A percentile compares a stretch with the other conserved stretches of the same genome.
These are phyloP conservation scores for Halcyon badia DNA, from an alignment of 2,797 vertebrate species.

Conservation along the genomic window DNA sequence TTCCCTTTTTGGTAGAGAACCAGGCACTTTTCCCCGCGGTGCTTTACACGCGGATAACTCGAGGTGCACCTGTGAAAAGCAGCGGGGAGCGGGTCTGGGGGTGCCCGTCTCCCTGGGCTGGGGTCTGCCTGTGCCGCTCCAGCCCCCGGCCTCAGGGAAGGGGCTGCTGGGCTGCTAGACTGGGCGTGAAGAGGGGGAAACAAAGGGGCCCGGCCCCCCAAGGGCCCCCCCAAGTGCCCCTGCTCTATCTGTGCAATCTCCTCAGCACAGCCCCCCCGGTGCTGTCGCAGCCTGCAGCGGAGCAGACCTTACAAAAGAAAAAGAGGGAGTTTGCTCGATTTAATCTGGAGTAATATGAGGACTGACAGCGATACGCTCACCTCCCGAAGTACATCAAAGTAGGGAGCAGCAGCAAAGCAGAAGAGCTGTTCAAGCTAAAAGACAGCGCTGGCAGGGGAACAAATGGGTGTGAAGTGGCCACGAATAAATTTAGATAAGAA, in stretches of 20 bases:
- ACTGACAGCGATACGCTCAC: background rate
- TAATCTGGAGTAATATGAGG: fast-evolving
- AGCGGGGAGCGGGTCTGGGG: no score
- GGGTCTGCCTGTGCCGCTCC: background rate
- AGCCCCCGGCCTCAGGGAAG: no score
- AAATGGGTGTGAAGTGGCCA: background rate
- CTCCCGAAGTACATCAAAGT: background rate
- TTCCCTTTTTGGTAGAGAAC: background rate
- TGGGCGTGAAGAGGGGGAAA: no score
- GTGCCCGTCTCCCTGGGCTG: background rate
- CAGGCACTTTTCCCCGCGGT: fast-evolving
- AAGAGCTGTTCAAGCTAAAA: background rate
- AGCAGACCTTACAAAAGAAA: background rate
- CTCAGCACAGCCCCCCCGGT: background rate
- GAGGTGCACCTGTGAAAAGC: background rate
- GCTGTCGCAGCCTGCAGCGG: background rate
- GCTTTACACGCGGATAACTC: background rate
- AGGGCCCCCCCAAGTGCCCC: background rate
- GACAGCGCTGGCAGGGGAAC: background rate
- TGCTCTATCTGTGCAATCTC: fast-evolving
- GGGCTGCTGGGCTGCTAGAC: background rate
- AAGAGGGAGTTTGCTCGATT: background rate
- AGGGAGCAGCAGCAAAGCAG: background rate
- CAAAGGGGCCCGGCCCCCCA: background rate
- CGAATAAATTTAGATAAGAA: background rate